These are phyloP conservation scores for Sthenelais limicola DNA, from an alignment of 2,888 invertebrate genomes.

Conservation along the genomic window DNA sequence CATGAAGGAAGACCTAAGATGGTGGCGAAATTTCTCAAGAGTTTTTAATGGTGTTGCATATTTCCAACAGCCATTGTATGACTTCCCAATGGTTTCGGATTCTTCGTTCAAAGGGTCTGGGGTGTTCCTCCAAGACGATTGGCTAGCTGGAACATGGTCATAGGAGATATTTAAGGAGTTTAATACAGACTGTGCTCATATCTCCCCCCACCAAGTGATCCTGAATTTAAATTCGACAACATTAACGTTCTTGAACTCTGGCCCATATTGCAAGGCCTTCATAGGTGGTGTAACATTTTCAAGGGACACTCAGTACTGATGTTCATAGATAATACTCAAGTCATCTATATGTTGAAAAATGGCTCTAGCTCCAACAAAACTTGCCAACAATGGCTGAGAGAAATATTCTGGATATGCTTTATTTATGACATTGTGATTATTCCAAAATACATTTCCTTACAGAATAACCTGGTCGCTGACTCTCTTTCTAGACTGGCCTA, in stretches of 20 bases:
- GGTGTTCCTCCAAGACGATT: neutral
- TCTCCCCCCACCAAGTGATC: neutral
- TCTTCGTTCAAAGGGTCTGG: neutral
- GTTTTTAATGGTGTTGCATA: neutral
- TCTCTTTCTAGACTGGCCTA: neutral
- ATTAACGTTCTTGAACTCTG: neutral
- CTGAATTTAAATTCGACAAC: neutral
- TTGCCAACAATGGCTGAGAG: neutral
- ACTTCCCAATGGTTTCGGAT: neutral
- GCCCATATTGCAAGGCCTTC: neutral
- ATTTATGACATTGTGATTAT: neutral
- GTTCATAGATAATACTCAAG: too few relatives aligned
- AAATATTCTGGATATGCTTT: neutral
- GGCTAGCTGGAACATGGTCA: neutral
- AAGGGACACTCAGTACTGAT: neutral
- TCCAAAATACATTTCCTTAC: neutral
- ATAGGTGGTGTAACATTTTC: neutral
- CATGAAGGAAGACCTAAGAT: neutral
- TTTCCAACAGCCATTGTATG: neutral
- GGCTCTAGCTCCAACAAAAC: neutral
- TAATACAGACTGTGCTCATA: neutral
- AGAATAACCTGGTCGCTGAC: neutral
- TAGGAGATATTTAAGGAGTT: neutral
- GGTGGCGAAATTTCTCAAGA: neutral
- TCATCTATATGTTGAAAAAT: neutral